These are phyloP conservation scores for Thereva nobilitata DNA, from an alignment of 2,888 invertebrate genomes.

Conservation along the genomic window DNA sequence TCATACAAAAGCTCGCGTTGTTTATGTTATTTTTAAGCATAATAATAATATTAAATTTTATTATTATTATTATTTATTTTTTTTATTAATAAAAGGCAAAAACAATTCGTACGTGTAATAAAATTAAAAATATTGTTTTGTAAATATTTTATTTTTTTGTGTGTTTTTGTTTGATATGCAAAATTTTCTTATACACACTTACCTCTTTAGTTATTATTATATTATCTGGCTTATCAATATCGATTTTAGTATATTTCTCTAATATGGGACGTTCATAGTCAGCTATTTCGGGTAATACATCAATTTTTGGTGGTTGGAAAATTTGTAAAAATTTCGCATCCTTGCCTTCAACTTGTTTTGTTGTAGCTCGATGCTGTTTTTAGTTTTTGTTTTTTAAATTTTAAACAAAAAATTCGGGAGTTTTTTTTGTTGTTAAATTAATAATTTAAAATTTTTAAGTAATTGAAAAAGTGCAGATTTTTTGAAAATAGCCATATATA, in stretches of 20 bases:
- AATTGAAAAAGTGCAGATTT: too few species aligned
- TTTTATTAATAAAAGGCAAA: too few species aligned
- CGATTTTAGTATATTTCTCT: slow-evolving; percentile 63
- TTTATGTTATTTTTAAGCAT: too few species aligned
- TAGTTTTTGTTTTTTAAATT: slow-evolving; percentile 43
- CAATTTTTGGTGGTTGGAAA: slow-evolving; percentile 58
- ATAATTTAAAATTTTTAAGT: too few species aligned
- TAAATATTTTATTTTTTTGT: too few species aligned
- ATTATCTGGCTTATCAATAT: slow-evolving; percentile 52
- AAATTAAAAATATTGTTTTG: too few species aligned
- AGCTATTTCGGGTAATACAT: slow-evolving; percentile 63
- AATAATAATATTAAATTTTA: too few species aligned
- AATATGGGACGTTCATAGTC: slow-evolving; percentile 71
- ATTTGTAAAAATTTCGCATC: slow-evolving; percentile 49
- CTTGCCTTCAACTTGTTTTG: slow-evolving; percentile 52
- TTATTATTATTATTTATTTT: too few species aligned
- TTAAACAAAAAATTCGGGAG: slow-evolving; percentile 31
- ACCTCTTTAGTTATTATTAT: slow-evolving; percentile 4
- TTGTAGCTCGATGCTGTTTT: slow-evolving; percentile 44
- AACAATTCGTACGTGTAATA: too few species aligned
- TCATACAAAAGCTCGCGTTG: too few species aligned
- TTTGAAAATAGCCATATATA: background rate
- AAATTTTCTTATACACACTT: slow-evolving; percentile 1
- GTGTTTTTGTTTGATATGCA: background rate
- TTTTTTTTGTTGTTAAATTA: too few species aligned